A percentile compares a stretch with the other conserved stretches of the same genome.
Evolutionary conservation across 2,888 invertebrate genomes (phyloP).

Genomic region (Watsonalla cultraria): DNA sequence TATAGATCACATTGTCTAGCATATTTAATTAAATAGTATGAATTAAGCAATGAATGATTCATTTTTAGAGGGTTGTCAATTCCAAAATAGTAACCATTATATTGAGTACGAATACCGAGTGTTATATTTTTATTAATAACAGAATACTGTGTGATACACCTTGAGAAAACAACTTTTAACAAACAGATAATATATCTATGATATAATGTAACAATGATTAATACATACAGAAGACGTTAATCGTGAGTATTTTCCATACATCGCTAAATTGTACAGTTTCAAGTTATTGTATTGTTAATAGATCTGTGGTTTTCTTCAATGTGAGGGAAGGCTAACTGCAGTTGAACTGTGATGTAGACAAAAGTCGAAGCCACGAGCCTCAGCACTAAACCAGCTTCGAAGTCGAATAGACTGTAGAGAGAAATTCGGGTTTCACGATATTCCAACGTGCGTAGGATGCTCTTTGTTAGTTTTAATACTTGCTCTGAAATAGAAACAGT

Average conservation of each 20-base stretch:
- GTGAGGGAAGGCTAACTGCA: conserved; percentile 43
- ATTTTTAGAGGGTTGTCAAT: too few species aligned
- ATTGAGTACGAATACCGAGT: too few species aligned
- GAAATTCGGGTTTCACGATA: conserved; percentile 29
- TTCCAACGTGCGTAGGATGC: conserved; percentile 32
- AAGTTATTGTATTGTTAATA: background rate
- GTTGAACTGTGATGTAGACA: conserved; percentile 51
- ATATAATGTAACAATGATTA: too few species aligned
- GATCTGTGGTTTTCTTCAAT: conserved; percentile 10
- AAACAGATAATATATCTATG: background rate
- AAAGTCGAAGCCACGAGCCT: conserved; percentile 42
- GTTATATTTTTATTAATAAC: too few species aligned
- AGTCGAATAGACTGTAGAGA: conserved; percentile 34
- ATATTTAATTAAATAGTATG: too few species aligned
- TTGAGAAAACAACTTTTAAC: background rate
- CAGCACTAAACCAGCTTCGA: conserved; percentile 35
- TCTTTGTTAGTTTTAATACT: conserved; percentile 36
- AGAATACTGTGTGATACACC: too few species aligned
- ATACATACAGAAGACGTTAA: too few species aligned
- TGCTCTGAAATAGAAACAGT: conserved; percentile 32
- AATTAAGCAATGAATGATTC: too few species aligned
- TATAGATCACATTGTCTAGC: too few species aligned
- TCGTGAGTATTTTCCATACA: background rate
- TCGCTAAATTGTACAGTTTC: too few species aligned
- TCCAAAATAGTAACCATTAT: too few species aligned